Evolutionary conservation across 2,888 invertebrate species (phyloP).

Genomic region (Epirrhoe alternata): DNA sequence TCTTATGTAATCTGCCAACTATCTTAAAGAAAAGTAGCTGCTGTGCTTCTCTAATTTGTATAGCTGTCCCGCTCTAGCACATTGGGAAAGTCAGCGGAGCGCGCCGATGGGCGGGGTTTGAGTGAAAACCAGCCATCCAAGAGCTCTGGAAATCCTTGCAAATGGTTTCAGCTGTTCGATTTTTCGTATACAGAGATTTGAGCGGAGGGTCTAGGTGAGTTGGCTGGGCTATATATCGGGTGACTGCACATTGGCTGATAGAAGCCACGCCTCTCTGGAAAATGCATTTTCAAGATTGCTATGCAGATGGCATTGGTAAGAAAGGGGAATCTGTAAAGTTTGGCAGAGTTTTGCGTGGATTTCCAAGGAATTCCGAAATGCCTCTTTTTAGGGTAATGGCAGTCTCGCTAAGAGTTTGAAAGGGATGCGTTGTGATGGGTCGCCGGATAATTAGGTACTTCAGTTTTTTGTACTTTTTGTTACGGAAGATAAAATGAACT

Average conservation of each 20-base stretch:
- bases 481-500: background rate
- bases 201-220: slow-evolving; percentile 51
- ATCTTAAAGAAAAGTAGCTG: slow-evolving; percentile 79
- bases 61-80: slow-evolving; percentile 61
- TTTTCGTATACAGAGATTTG: slow-evolving; percentile 49
- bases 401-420: slow-evolving; percentile 42
- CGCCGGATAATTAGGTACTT: slow-evolving; percentile 28
- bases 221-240: slow-evolving; percentile 81
- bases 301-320: slow-evolving; percentile 75
- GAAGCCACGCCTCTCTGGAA: slow-evolving; percentile 79
- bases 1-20: slow-evolving; percentile 76
- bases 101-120: slow-evolving; percentile 77
- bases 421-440: slow-evolving; percentile 34
- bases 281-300: slow-evolving; percentile 84
- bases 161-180: slow-evolving; percentile 52
- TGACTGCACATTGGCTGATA: slow-evolving; percentile 84
- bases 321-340: slow-evolving; percentile 63
- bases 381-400: slow-evolving; percentile 66
- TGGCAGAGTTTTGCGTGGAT: slow-evolving; percentile 50
- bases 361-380: slow-evolving; percentile 52
- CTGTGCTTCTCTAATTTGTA: slow-evolving; percentile 70
- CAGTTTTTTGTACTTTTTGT: slow-evolving; percentile 9
- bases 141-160: slow-evolving; percentile 66
- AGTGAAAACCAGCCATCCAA: slow-evolving; percentile 55
- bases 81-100: slow-evolving; percentile 69